Base-by-base conservation (phyloP, 64 coral and sea anemone genomes). In the Trachythela sp. region DNA sequence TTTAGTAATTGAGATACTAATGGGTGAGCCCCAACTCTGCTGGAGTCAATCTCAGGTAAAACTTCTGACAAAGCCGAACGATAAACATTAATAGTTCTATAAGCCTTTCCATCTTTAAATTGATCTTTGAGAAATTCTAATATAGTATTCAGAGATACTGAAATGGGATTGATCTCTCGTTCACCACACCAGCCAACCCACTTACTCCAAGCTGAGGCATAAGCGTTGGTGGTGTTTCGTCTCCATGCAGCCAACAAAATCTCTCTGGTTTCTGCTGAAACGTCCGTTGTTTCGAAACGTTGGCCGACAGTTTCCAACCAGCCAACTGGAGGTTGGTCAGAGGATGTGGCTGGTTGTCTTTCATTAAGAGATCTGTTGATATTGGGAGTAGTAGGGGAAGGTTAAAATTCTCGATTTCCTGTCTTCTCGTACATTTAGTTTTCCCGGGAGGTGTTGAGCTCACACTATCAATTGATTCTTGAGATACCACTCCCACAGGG, bases 1-100 rank as follows among this genome's bases (percentile, higher is more conserved):
- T 89, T 88, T n/a, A 92, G 30, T 13, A 92, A 54, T 37, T 92
- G 86, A 10, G 40, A 48, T 41, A 92, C 39, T 30, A 92, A 72
- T 4, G 91, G 91, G 22, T 92, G 86, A 3, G 48, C 20, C 0
- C 91, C 91, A 22, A 85, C 86, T 36, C 34, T 88, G 24, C 24
- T 15, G 4, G 33, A 33, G 9, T 92, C 86, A 60, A 92, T 68
- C 24, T 20, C 2, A 22, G 87, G 86, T 4, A 84, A 49, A 0
- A 40, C 14, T 4, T n/a, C 56, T 2, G 86, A 88, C 0, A 88
- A 3, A 17, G 86, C 27, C 4, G 42, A 45, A 4, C 42, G 4
- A 11, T 45, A 45, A 6, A 45, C 42, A 45, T 45, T 45, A 45
- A 45, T 4, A 45, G 42, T 45, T 6, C 4, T 4, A 45, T 45